Percentiles rank a stretch among this genome's conserved stretches.
These are phyloP conservation scores for Iguana delicatissima DNA, from an alignment of 2,797 vertebrate species.

Conservation along the genomic window DNA sequence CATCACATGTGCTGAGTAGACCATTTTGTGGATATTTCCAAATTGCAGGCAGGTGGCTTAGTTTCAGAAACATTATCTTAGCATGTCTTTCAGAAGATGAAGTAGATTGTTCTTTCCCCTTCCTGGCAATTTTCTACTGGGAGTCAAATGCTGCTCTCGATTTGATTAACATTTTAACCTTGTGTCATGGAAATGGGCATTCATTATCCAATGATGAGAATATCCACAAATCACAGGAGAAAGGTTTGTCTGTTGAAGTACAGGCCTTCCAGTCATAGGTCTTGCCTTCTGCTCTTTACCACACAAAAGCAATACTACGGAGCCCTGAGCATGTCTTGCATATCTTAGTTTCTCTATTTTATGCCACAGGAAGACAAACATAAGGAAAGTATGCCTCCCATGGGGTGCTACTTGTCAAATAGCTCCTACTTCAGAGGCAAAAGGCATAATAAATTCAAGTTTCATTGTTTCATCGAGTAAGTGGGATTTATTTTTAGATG, in stretches of 20 bases:
- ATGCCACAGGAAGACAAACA: conserved; percentile 29
- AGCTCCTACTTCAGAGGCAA: conserved; percentile 27
- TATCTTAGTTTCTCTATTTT: conserved; percentile 31
- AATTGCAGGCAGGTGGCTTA: not conserved
- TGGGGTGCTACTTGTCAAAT: conserved; percentile 29
- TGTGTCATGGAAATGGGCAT: conserved; percentile 17
- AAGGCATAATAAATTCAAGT: conserved; percentile 29
- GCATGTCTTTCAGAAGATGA: conserved; percentile 5
- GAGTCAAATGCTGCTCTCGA: conserved; percentile 5
- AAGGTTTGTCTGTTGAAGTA: conserved; percentile 12
- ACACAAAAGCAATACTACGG: conserved; percentile 4
- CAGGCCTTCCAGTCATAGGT: not conserved
- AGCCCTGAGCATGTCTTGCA: conserved; percentile 5
- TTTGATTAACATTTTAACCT: conserved; percentile 44
- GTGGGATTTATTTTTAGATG: conserved; percentile 33
- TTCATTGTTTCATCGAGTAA: conserved; percentile 38
- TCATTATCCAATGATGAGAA: conserved; percentile 38
- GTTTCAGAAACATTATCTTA: not conserved
- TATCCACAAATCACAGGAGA: conserved; percentile 36
- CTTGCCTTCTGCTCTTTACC: conserved; percentile 12
- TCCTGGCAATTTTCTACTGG: conserved; percentile 5
- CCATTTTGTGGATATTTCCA: not conserved
- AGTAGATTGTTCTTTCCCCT: not conserved
- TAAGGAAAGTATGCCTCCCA: conserved; percentile 25
- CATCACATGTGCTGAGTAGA: not conserved